These are phyloP conservation scores for Stichodactyla mertensii DNA, from an alignment of 64 coral and sea anemone species.

Conservation along the genomic window DNA sequence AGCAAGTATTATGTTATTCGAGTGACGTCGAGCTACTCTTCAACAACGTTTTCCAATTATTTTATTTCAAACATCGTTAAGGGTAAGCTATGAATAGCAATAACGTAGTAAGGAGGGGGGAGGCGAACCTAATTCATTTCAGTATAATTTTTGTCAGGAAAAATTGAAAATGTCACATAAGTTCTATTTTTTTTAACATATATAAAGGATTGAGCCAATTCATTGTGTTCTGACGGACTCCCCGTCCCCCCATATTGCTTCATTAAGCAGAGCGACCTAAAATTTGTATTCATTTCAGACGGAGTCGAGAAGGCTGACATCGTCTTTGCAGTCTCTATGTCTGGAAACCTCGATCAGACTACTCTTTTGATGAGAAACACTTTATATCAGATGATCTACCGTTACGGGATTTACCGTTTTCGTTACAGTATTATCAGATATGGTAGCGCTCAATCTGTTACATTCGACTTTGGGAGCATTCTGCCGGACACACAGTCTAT, in stretches of 20 bases:
- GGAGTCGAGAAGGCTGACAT: constrained; percentile 8
- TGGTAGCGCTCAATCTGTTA: not conserved
- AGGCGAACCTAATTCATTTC: no score
- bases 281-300: constrained; percentile 12
- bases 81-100: not conserved
- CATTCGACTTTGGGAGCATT: constrained; percentile 28
- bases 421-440: constrained; percentile 44
- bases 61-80: not conserved
- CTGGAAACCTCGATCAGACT: not conserved
- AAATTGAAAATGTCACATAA: not conserved
- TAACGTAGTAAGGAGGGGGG: not conserved
- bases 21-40: not conserved
- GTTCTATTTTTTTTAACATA: not conserved
- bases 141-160: not conserved
- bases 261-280: no score
- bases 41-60: not conserved
- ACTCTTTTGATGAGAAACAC: constrained; percentile 24
- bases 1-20: not conserved
- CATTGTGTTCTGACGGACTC: no score
- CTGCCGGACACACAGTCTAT: constrained; percentile 9
- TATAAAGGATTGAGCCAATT: no score
- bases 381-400: constrained; percentile 6
- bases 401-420: constrained; percentile 34
- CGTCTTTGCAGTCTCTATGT: constrained; percentile 29
- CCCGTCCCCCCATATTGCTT: no score